Evolutionary conservation across 53 echinoderm and acorn worm genomes (phyloP).

Genomic region (Zoroaster sp.): DNA sequence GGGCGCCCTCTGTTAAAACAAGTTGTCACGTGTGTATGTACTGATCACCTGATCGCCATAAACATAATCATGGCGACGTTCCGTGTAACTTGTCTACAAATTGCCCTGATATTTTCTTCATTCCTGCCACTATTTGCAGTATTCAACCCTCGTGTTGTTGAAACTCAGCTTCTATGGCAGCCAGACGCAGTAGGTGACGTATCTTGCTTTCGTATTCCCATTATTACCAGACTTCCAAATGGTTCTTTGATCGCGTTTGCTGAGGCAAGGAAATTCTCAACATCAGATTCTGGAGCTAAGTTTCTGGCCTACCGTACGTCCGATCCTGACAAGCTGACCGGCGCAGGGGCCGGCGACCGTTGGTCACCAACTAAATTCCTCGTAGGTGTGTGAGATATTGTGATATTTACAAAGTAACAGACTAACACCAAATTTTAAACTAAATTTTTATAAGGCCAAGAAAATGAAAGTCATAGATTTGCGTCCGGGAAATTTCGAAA

Average conservation of each 20-base stretch:
- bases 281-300: slow-evolving; percentile 62
- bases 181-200: slow-evolving; percentile 59
- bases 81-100: neutral
- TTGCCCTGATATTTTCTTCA: neutral
- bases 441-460: neutral
- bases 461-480: too few relatives aligned
- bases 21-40: neutral
- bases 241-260: slow-evolving; percentile 63
- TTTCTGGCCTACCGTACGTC: slow-evolving; percentile 71
- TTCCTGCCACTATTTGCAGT: neutral
- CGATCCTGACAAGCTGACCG: slow-evolving; percentile 9
- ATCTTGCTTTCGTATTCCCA: slow-evolving; percentile 63
- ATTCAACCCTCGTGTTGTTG: slow-evolving; percentile 14
- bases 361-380: slow-evolving; percentile 27
- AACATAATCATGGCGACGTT: neutral
- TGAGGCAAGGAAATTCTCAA: slow-evolving; percentile 63
- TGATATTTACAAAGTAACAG: neutral
- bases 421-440: neutral
- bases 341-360: slow-evolving; percentile 17
- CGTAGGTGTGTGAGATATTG: neutral
- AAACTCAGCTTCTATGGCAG: slow-evolving; percentile 53
- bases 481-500: too few relatives aligned
- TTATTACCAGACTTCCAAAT: slow-evolving; percentile 38
- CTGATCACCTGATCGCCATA: neutral
- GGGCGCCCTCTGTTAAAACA: neutral